Evolutionary conservation across 2,888 invertebrate species (phyloP), one percentile per base, ranked within the genome.

Genomic region (Chironomus tentans): DNA sequence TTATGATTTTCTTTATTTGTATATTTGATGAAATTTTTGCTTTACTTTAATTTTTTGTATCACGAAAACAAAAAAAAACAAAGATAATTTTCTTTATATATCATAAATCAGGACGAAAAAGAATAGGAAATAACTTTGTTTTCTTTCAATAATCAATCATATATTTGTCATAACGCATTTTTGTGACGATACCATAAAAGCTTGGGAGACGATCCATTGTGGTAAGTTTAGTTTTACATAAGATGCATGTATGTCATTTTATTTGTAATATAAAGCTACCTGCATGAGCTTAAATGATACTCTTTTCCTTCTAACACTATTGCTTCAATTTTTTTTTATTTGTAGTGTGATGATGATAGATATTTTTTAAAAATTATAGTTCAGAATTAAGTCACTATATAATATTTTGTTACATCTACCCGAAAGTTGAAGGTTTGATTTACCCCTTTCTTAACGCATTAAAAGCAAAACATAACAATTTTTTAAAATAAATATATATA

Each of bases 161-260:
- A 18, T 28, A 72, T 74, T 61, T 72, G 72, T 72, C 12, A 21
- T 18, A 18, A 72, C 48, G 62, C 62, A 61, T 72, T 72, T 72
- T 46, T 72, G 72, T 72, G 12, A 65, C 21, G 56, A 62, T 62
- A 6, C 13, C 50, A 72, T 38, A 62, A 75, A 77, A 79, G 79
- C 77, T 77, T 78, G 78, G 79, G 78, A 78, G 78, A 74, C 68
- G 74, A 79, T 77, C 78, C 78, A 48, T 74, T 78, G 65, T 79
- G 79, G 79, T 79, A 78, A 79, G 79, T 79, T 78, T 71, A 22
- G 65, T 56, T 56, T 3, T 18, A 68, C 47, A 22, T 65, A 21
- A 24, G 18, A 12, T 50, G 65, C 65, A 18, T 65, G 65, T 13
- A 2, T 38, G 38, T 38, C 10, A 38, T 38, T 38, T 65, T 21